Evolutionary conservation across 2,888 invertebrate species (phyloP).

Genomic region (Cephus nigrinus): DNA sequence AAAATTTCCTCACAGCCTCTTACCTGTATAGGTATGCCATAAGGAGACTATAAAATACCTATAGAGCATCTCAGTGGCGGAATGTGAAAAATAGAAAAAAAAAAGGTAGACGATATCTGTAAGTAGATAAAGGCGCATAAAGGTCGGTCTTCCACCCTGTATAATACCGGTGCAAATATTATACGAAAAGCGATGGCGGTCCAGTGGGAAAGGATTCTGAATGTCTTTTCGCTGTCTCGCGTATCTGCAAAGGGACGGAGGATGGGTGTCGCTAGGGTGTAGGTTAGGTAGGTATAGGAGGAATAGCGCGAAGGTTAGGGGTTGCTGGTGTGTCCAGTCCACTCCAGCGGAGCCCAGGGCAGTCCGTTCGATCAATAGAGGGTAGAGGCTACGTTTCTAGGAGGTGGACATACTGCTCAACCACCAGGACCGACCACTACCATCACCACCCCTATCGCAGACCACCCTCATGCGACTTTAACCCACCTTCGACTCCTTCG

Average conservation of each 20-base stretch:
- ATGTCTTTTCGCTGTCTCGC: conserved; percentile 55
- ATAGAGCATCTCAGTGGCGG: not conserved
- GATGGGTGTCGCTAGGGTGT: conserved; percentile 17
- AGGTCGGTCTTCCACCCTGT: not conserved
- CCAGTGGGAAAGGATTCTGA: conserved; percentile 51
- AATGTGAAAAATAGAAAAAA: not conserved
- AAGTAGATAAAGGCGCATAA: not conserved
- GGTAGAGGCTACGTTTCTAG: conserved; percentile 64
- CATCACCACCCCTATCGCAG: conserved; percentile 23
- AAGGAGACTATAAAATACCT: not conserved
- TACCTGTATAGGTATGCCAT: not conserved
- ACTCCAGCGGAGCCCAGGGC: conserved; percentile 64
- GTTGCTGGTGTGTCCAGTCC: conserved; percentile 61
- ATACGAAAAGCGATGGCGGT: conserved; percentile 17
- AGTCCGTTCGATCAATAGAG: conserved; percentile 65
- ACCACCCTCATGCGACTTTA: conserved; percentile 14
- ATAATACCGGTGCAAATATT: not conserved
- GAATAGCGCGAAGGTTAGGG: conserved; percentile 52
- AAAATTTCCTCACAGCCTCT: not conserved
- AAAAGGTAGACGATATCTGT: not conserved
- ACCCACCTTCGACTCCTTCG: not conserved
- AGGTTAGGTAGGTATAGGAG: conserved; percentile 21
- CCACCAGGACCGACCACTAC: conserved; percentile 7
- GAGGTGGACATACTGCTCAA: conserved; percentile 56
- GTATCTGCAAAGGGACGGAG: conserved; percentile 27